Evolutionary conservation across 2,797 vertebrate genomes (phyloP).

Genomic region (Cirrhinus molitorella): DNA sequence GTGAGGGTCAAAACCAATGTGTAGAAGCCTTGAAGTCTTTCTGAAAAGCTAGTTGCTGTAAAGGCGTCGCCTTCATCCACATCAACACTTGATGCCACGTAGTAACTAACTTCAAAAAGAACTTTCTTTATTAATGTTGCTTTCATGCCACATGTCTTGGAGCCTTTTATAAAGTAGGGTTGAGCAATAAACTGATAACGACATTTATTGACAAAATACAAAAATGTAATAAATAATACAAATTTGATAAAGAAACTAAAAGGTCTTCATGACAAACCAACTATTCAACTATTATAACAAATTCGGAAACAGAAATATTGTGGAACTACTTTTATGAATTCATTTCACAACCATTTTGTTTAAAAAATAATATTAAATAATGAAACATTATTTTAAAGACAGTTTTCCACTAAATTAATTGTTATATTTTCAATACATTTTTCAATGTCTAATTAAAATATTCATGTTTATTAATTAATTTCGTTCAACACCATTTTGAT

Average conservation of each 20-base stretch:
- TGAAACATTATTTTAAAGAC: too few relatives aligned
- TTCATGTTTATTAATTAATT: too few relatives aligned
- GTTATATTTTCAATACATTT: too few relatives aligned
- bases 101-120: not conserved
- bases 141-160: not conserved
- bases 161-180: not conserved
- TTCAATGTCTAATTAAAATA: too few relatives aligned
- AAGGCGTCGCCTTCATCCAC: not conserved
- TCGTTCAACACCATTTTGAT: too few relatives aligned
- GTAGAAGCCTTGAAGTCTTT: conserved; percentile 1
- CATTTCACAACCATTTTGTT: too few relatives aligned
- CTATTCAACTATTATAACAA: not conserved
- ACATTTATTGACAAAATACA: not conserved
- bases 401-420: too few relatives aligned
- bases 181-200: too few relatives aligned
- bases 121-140: not conserved
- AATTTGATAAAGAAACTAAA: too few relatives aligned
- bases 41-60: not conserved
- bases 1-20: conserved; percentile 16
- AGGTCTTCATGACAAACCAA: not conserved
- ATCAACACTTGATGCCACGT: not conserved
- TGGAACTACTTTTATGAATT: too few relatives aligned
- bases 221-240: too few relatives aligned
- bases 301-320: not conserved
- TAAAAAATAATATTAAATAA: too few relatives aligned